Percentiles rank a stretch among this genome's conserved stretches.
Conservation (phyloP, 2,888 invertebrate species). For the Heteropelma amictum region DNA sequence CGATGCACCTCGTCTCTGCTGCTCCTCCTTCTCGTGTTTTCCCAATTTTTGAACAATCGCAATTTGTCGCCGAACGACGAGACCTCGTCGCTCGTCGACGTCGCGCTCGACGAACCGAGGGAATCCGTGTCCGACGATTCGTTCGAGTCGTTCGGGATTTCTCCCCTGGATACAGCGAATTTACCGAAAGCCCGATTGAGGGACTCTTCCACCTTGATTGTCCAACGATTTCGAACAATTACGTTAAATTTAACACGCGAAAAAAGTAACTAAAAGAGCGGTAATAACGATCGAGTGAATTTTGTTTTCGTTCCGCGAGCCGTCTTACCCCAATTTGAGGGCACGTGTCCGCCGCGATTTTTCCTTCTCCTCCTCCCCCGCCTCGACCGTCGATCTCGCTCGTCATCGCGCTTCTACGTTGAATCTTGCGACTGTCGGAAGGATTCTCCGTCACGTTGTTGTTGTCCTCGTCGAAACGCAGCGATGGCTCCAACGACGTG, state of each 20-base stretch:
- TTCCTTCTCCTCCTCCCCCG: constrained; percentile 11
- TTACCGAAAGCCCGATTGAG: constrained; percentile 71
- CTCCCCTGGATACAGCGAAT: constrained; percentile 56
- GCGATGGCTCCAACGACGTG: constrained; percentile 61
- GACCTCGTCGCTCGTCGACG: constrained; percentile 68
- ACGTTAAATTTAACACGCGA: too few relatives aligned
- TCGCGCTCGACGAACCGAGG: constrained; percentile 72
- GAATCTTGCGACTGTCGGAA: constrained; percentile 38
- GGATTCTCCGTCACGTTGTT: constrained; percentile 55
- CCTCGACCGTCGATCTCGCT: constrained; percentile 27
- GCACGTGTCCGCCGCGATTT: constrained; percentile 43
- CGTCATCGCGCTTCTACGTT: constrained; percentile 10
- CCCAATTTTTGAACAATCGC: constrained; percentile 58
- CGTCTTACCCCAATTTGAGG: constrained; percentile 57
- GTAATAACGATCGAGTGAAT: too few relatives aligned
- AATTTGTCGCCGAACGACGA: constrained; percentile 62
- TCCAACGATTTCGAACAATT: too few relatives aligned
- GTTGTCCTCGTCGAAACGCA: constrained; percentile 55
- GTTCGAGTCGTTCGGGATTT: constrained; percentile 60
- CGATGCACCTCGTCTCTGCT: constrained; percentile 79
- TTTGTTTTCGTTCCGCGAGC: background rate
- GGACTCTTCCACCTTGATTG: constrained; percentile 70
- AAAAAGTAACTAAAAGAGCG: too few relatives aligned
- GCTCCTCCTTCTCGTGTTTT: constrained; percentile 59
- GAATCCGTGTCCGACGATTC: constrained; percentile 78